Evolutionary conservation across 2,888 invertebrate species (phyloP), one percentile per base, ranked within the genome.

Genomic region (Eupithecia subfuscata): DNA sequence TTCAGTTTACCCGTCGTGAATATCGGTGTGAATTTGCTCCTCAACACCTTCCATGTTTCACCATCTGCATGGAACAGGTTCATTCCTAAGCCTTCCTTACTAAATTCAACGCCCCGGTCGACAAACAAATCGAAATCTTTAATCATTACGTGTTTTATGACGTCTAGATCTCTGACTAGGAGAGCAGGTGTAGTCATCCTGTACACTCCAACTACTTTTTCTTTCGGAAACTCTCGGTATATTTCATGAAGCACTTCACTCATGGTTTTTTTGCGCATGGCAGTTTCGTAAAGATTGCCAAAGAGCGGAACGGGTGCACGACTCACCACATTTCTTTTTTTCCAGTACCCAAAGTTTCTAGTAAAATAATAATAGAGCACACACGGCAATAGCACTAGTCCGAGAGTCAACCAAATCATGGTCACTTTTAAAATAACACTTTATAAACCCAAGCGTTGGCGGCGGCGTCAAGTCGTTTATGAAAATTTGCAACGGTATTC

Each of bases 1-100:
- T 88, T 91, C 25, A 91, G 76, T 81, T 92, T 92, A 3, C 89
- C 88, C 0, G 91, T 84, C 4, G 90, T 90, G 70, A 91, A 92
- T 14, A 90, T 79, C 0, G 91, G 90, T 5, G 88, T 87, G 22
- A 92, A 86, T 1, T 84, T 82, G 48, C 82, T 85, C 70, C 91
- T 85, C 14, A 90, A 80, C 0, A 86, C 79, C 18, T 82, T 79
- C 92, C 92, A 92, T 0, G 84, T 85, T 0, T 89, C 88, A 11
- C 85, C 89, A 43, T 89, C 86, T 0, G 88, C 84, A 65, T 87
- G 86, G 70, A 92, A 91, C 30, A 92, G 74, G 74, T 92, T 90
- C 4, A 76, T 76, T 30, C 88, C 89, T n/a, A 91, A 74, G 9
- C 87, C 88, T 71, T 88, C 75, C 11, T 86, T 85, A 52, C 87